These are phyloP conservation scores for Macroglossus sobrinus DNA, from an alignment of 2,113 vertebrate species.

Conservation along the genomic window DNA sequence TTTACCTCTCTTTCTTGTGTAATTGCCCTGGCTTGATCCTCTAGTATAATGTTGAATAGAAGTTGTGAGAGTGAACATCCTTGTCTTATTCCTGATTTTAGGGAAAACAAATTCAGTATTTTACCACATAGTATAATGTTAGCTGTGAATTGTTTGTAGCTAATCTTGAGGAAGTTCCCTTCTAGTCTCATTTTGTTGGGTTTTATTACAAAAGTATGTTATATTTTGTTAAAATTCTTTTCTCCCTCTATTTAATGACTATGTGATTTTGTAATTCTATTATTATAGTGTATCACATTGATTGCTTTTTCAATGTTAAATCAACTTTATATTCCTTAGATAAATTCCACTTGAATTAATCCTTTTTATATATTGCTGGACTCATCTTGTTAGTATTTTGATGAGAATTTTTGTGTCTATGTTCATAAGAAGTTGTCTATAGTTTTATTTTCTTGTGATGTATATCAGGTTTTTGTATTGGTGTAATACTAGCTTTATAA, in stretches of 20 bases:
- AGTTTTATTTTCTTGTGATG: background rate
- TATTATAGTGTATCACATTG: background rate
- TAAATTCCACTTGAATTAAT: background rate
- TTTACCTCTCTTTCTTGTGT: background rate
- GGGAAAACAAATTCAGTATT: background rate
- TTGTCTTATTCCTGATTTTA: background rate
- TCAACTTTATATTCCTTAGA: background rate
- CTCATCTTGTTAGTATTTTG: background rate
- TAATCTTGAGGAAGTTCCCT: background rate
- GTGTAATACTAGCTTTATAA: background rate
- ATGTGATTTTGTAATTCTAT: background rate
- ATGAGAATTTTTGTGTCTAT: background rate
- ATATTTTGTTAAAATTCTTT: background rate
- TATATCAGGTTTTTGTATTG: background rate
- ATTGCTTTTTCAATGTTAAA: background rate
- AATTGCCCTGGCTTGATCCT: background rate
- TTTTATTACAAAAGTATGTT: background rate
- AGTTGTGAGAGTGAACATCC: background rate
- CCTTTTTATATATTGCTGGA: background rate
- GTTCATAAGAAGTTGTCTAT: background rate
- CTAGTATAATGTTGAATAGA: background rate
- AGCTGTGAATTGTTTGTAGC: background rate
- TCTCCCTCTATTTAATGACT: background rate
- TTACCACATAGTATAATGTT: background rate
- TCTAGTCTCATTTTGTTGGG: background rate